Base-by-base conservation (phyloP, 30 jellyfish, hydroid and myxozoan species). In the Pelagia noctiluca region DNA sequence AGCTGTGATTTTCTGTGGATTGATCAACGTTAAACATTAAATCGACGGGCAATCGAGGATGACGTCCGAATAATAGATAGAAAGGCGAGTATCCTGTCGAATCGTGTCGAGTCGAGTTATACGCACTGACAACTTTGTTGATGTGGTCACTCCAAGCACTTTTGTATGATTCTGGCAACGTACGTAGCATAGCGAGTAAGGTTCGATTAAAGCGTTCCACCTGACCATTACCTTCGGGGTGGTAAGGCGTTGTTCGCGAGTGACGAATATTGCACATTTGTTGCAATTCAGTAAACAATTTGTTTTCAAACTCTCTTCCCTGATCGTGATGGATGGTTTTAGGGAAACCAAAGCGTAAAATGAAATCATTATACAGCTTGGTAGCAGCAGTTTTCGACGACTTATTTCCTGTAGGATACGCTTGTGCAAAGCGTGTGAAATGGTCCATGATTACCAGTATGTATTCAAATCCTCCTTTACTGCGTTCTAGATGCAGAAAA, bases 211-310 rank as follows among this genome's bases (percentile, higher is more conserved):
- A 67, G 25, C 89, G 84, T 36, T 85, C 88, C 2, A 53, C 82
- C 42, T 71, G 81, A 12, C 89, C 88, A 42, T 84, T 84, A 7
- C 76, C 80, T 30, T 73, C 75, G 2, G 89, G 95, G 31, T 85
- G 90, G 78, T 75, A 85, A 24, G 89, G 95, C 21, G 78, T 85
- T 35, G 84, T 85, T n/a, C 95, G 89, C 22, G 72, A 74, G 32
- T 64, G 74, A 35, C 35, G 73, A 13, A 84, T 60, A 29, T 62
- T 63, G 48, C 83, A 50, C 8, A 84, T 82, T 28, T 60, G 52
- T 53, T 60, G 72, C 11, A 84, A 34, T 13, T 50, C 18, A 23
- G 71, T 1, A 82, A 63, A 85, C 30, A 85, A 28, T 22, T 35
- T 10, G 85, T 85, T 75, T 29, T 74, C 95, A 35, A 73, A 85